Base-by-base conservation (phyloP, 2,888 invertebrate species). In the Cerceris ruficornis region DNA sequence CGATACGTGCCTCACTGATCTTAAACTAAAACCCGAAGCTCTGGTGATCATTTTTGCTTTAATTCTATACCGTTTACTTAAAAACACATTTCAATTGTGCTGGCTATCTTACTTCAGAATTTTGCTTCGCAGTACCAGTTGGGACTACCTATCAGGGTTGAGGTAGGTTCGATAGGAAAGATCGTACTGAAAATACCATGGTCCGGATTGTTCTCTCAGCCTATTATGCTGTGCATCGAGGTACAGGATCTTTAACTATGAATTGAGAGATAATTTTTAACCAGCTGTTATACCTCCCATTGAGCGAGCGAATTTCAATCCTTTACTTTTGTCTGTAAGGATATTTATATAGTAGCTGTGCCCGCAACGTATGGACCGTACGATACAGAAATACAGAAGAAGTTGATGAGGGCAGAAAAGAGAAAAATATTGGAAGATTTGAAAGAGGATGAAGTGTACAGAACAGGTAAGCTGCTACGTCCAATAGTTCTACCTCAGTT, bases 21-120 rank as follows among this genome's bases (percentile, higher is more conserved):
- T 97, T 62, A 96, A 95, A 91, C 93, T 97, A 49, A 96, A 96
- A 90, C 95, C 96, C 43, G 97, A 97, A 91, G 97, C 97, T 83
- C 92, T 97, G 94, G 97, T 97, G 93, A 94, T 95, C n/a, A 5
- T 13, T 17, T 1, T 11, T 14, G 17, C 15, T 50, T 6, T 43
- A 9, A 39, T 60, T 6, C n/a, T 9, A 13, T 17, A 13, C 39
- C 11, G 9, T 28, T 39, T n/a, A 39, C 41, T 41, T n/a, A 7
- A 13, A 41, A 7, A 14, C 14, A n/a, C 39, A 28, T 28, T 28
- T 28, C 4, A 28, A 28, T 28, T 28, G 28, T 28, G 28, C 28
- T 4, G 4, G 28, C 4, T 28, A 28, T 28, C 28, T 28, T 28
- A 28, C 28, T 28, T 28, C 28, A 28, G 28, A 28, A 28, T 28